Conservation (phyloP, 2,113 vertebrate species). For the Ptilorrhoa leucosticta region DNA sequence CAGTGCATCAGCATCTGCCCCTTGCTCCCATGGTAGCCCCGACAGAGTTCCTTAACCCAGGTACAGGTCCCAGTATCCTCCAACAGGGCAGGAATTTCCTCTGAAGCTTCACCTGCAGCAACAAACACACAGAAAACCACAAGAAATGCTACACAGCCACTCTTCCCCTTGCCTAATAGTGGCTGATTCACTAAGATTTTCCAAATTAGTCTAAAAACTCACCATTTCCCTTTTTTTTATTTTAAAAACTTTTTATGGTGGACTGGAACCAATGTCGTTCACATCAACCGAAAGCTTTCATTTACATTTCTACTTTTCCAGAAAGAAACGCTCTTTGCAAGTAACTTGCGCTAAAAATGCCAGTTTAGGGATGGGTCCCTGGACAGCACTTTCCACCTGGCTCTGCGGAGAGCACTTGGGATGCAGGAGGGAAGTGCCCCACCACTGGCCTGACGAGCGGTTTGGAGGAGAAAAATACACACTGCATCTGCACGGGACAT, state of each 20-base stretch:
- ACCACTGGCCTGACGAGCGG: rapidly evolving
- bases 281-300: neutral
- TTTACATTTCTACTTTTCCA: neutral
- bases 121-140: neutral
- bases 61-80: neutral
- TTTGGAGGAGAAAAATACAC: neutral
- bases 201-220: neutral
- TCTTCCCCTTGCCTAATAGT: neutral
- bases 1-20: neutral
- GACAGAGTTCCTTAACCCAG: neutral
- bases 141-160: neutral
- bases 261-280: neutral
- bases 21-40: neutral
- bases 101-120: neutral
- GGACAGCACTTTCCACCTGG: neutral
- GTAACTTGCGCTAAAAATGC: neutral
- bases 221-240: neutral
- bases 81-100: neutral
- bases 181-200: neutral
- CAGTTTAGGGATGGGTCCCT: neutral
- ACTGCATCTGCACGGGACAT: neutral
- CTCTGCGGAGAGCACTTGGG: neutral
- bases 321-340: neutral
- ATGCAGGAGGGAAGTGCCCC: neutral
- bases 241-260: neutral